A percentile compares a stretch with the other conserved stretches of the same genome.
Conservation (phyloP, 2,888 invertebrate species). For the Drosophila mimica region DNA sequence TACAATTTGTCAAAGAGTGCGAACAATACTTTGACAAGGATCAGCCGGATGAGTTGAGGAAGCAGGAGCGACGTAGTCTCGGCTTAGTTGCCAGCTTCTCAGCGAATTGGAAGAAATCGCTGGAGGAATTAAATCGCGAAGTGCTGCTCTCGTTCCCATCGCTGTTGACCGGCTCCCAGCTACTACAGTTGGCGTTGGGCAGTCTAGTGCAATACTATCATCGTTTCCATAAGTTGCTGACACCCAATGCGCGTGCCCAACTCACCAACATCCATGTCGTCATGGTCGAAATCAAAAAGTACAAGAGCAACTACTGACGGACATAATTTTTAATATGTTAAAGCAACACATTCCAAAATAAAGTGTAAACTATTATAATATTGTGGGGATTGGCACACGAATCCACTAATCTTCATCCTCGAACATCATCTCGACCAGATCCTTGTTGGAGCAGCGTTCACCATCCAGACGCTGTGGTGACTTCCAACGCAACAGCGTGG, state of each 20-base stretch:
- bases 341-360: slow-evolving; percentile 46
- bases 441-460: slow-evolving; percentile 90
- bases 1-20: slow-evolving; percentile 98
- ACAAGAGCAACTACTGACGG: slow-evolving; percentile 95
- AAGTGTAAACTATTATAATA: slow-evolving; percentile 23
- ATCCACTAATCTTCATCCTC: slow-evolving; percentile 88
- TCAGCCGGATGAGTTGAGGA: slow-evolving; percentile 88
- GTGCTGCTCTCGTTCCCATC: slow-evolving; percentile 98
- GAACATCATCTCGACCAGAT: slow-evolving; percentile 92
- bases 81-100: slow-evolving; percentile 95
- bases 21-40: slow-evolving; percentile 94
- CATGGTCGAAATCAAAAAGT: slow-evolving; percentile 99
- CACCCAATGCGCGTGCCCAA: slow-evolving; percentile 93
- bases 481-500: slow-evolving; percentile 92
- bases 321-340: slow-evolving; percentile 26
- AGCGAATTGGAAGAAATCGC: slow-evolving; percentile 96
- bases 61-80: slow-evolving; percentile 92
- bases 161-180: slow-evolving; percentile 96
- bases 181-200: slow-evolving; percentile 96
- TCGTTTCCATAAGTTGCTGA: slow-evolving; percentile 96
- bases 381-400: slow-evolving; percentile 4
- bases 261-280: slow-evolving; percentile 99
- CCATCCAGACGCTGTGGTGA: slow-evolving; percentile 92
- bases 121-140: slow-evolving; percentile 97
- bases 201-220: slow-evolving; percentile 99